phyloP scores from a whole-genome alignment of 2,113 vertebrate species.

The Anser brachyrhynchus region DNA sequence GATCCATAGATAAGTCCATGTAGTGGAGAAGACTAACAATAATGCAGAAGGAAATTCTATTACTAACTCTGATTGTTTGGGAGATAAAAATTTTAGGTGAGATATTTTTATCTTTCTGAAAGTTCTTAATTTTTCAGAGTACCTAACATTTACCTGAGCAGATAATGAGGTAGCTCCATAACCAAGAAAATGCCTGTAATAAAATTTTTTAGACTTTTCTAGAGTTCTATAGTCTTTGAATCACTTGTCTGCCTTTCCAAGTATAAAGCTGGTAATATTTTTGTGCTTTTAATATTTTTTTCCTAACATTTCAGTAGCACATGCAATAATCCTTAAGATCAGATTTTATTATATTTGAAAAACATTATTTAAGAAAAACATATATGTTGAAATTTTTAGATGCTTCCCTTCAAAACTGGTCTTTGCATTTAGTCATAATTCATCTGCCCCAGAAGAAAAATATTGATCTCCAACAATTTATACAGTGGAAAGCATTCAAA shows the following conservation, averaged over 20 bases:
- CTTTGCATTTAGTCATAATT: background rate
- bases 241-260: background rate
- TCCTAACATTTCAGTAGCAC: background rate
- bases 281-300: background rate
- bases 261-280: background rate
- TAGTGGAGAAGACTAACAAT: background rate
- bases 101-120: background rate
- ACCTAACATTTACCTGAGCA: background rate
- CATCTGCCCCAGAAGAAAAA: background rate
- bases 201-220: background rate
- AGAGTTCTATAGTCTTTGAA: background rate
- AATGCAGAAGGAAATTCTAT: background rate
- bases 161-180: background rate
- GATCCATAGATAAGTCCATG: background rate
- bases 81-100: background rate
- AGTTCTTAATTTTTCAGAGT: background rate
- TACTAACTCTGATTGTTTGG: background rate
- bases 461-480: background rate
- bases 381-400: background rate
- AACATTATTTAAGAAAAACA: background rate
- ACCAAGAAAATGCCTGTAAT: background rate
- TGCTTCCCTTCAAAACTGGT: background rate
- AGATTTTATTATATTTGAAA: background rate
- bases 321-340: background rate
- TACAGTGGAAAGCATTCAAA: background rate